Base-by-base conservation (phyloP, 2,113 vertebrate genomes). In the Brachypteracias leptosomus region DNA sequence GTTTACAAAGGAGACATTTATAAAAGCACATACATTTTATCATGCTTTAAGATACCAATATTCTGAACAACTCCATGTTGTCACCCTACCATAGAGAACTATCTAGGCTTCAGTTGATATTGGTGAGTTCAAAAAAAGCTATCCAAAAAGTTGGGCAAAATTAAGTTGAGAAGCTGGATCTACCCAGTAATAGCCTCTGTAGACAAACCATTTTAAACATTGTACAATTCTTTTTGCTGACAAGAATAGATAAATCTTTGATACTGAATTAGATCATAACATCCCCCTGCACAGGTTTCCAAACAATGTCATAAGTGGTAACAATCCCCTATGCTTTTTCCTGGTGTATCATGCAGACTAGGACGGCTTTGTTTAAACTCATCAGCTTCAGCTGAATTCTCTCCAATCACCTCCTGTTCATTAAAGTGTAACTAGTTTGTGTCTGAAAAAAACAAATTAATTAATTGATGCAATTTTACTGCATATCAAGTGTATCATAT, bases 351-450 rank as follows among this genome's bases (percentile, higher is more conserved):
- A 40, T 77, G 66, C 42, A 44, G 54, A 61, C 35, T 7, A 6
- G 35, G 31, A 38, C 40, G 55, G 83, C 81, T 92, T 65, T 75
- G 61, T 62, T 88, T 89, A 46, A 93, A 80, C 38, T 49, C 42
- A 40, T 94, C 73, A 91, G 89, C 52, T 86, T 70, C 61, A 54
- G 57, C 49, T 89, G 79, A 68, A 92, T 95, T 93, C 68, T 71
- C 76, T 29, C 75, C 67, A 54, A 55, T 47, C 33, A 77, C 83
- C 49, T 88, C 91, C 85, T 91, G 79, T 74, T 94, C 67, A 63
- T 86, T 83, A 84, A 85, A 55, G 28, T 58, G 42, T 24, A 58
- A 61, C 31, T 58, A 72, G 49, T 76, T 95, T 87, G 51, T 73
- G 51, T 63, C 79, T 70, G 42, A 19, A 38, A 29, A 35, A 42